Percentiles rank a stretch among this genome's conserved stretches.
Evolutionary conservation across 53 echinoderm and acorn worm species (phyloP).

Genomic region (Antedon mediterranea): DNA sequence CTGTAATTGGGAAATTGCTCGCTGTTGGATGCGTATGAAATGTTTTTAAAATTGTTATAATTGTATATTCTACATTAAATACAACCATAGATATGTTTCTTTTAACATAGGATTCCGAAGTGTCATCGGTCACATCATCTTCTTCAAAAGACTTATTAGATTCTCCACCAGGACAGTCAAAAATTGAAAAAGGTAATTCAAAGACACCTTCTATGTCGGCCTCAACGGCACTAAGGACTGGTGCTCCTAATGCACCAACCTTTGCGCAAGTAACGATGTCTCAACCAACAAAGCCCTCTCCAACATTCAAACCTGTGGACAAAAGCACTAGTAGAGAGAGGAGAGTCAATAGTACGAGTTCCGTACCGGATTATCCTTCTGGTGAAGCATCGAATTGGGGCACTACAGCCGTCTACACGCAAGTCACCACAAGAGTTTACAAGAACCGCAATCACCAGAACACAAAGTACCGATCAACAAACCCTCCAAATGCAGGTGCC

Average conservation of each 20-base stretch:
- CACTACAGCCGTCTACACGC: background rate
- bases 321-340: background rate
- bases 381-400: background rate
- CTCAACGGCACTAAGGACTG: background rate
- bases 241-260: background rate
- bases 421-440: constrained; percentile 60
- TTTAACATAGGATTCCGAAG: constrained; percentile 70
- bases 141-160: constrained; percentile 53
- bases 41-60: too few species aligned
- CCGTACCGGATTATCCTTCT: background rate
- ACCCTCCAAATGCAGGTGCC: background rate
- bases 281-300: background rate
- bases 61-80: too few species aligned
- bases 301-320: background rate
- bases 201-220: background rate
- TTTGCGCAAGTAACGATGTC: background rate
- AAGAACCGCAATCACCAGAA: constrained; percentile 53
- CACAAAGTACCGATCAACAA: background rate
- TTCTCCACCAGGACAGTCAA: background rate
- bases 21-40: too few species aligned
- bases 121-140: constrained; percentile 61
- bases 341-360: background rate
- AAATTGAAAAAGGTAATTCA: background rate
- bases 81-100: background rate
- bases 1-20: too few species aligned